Conservation (phyloP, 2,888 invertebrate species). For the Agapostemon virescens region DNA sequence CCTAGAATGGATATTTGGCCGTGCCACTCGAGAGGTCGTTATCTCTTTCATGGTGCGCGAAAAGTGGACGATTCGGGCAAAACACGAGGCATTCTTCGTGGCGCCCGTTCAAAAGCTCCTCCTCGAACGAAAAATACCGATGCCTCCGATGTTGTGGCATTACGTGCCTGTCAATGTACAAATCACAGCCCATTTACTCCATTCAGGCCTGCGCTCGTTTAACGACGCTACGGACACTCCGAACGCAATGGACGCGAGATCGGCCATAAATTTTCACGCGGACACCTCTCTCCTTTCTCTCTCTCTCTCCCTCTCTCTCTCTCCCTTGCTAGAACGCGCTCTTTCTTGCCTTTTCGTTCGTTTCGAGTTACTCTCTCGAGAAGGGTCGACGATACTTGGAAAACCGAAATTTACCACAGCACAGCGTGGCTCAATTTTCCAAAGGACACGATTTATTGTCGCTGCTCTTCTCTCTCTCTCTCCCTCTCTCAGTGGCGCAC, state of each 20-base stretch:
- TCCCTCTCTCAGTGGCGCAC: no score
- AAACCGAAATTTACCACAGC: background rate
- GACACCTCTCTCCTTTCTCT: slow-evolving; percentile 34
- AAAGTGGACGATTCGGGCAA: slow-evolving; percentile 68
- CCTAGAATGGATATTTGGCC: slow-evolving; percentile 54
- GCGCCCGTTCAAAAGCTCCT: slow-evolving; percentile 34
- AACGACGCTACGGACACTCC: slow-evolving; percentile 70
- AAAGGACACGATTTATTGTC: no score
- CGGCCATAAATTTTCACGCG: slow-evolving; percentile 73
- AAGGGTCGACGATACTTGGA: background rate
- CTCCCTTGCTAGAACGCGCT: no score
- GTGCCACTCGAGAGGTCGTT: slow-evolving; percentile 69
- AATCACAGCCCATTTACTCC: slow-evolving; percentile 79
- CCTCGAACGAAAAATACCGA: slow-evolving; percentile 49
- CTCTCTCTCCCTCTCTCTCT: slow-evolving; percentile 20
- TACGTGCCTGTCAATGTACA: slow-evolving; percentile 75
- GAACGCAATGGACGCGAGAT: slow-evolving; percentile 69
- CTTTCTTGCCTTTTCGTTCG: background rate
- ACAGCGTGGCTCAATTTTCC: background rate
- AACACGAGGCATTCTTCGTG: slow-evolving; percentile 74
- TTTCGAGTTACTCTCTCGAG: background rate
- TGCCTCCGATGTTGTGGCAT: slow-evolving; percentile 71
- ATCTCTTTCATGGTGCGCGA: slow-evolving; percentile 63
- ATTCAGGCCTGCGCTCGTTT: slow-evolving; percentile 76
- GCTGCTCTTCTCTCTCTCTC: background rate